phyloP scores from a whole-genome alignment of 2,888 invertebrate genomes.

The Nomada ferruginata region DNA sequence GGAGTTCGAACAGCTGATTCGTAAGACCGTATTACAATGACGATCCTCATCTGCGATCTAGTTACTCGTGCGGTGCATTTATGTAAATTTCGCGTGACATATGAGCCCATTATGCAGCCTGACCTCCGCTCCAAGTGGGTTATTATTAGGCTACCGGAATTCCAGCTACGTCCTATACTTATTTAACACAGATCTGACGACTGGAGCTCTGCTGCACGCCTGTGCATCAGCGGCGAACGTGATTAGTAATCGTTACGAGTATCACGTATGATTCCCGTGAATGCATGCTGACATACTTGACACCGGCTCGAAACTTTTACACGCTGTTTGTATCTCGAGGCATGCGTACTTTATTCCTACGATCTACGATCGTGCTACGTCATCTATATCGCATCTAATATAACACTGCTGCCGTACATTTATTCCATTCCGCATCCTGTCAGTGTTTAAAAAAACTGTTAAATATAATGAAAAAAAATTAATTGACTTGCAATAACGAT shows the following conservation, averaged over 20 bases:
- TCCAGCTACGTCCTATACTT: slow-evolving; percentile 53
- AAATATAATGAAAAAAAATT: too few species aligned
- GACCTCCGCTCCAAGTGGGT: slow-evolving; percentile 50
- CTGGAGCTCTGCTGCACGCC: slow-evolving; percentile 8
- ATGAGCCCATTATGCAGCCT: slow-evolving; percentile 59
- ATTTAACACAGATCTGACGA: slow-evolving; percentile 46
- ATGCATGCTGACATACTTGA: slow-evolving; percentile 41
- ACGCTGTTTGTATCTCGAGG: slow-evolving; percentile 18
- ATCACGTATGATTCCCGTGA: slow-evolving; percentile 55
- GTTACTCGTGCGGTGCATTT: slow-evolving; percentile 57
- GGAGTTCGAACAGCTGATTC: slow-evolving; percentile 32
- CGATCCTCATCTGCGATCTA: slow-evolving; percentile 54
- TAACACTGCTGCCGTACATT: not conserved
- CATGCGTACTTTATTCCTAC: slow-evolving; percentile 44
- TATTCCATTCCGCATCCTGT: not conserved
- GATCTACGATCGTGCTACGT: slow-evolving; percentile 35
- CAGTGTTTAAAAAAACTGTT: not conserved
- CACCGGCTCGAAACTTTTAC: slow-evolving; percentile 33
- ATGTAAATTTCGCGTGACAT: slow-evolving; percentile 54
- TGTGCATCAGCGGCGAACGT: slow-evolving; percentile 21
- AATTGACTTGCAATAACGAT: too few species aligned
- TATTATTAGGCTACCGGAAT: slow-evolving; percentile 69
- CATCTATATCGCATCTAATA: not conserved
- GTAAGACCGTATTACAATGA: slow-evolving; percentile 37
- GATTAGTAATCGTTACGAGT: slow-evolving; percentile 59